A percentile compares a stretch with the other conserved stretches of the same genome.
phyloP scores from a whole-genome alignment of 2,888 invertebrate genomes.

The Petrophora chlorosata region DNA sequence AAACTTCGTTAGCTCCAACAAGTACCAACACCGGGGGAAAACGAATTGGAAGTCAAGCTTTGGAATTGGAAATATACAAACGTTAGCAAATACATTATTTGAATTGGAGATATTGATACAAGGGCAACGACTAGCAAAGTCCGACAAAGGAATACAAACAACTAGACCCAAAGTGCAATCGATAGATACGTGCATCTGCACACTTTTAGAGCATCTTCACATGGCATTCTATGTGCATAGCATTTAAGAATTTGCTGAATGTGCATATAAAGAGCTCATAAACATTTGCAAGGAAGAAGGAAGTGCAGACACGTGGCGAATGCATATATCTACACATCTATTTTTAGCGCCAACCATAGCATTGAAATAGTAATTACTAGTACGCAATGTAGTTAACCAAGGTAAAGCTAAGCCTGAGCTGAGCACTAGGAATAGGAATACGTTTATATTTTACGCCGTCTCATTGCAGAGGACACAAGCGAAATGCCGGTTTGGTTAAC shows the following conservation, averaged over 20 bases:
- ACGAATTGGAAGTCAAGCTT: neutral
- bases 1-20: neutral
- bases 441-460: neutral
- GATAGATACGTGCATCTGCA: neutral
- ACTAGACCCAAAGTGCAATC: neutral
- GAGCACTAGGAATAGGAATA: neutral
- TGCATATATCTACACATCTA: conserved; percentile 17
- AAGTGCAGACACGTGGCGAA: conserved; percentile 30
- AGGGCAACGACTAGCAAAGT: too few relatives aligned
- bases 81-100: neutral
- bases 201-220: too few relatives aligned
- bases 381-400: conserved; percentile 11
- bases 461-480: neutral
- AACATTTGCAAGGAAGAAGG: conserved; percentile 32
- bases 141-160: too few relatives aligned
- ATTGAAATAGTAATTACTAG: conserved; percentile 12
- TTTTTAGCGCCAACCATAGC: conserved; percentile 21
- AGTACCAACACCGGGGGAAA: neutral
- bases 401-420: conserved; percentile 3
- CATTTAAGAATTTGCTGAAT: too few relatives aligned
- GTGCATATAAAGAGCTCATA: neutral
- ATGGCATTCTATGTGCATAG: too few relatives aligned
- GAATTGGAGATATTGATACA: neutral
- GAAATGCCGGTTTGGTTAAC: neutral
- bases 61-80: neutral